These are phyloP conservation scores for Oryzias curvinotus DNA, from an alignment of 2,113 vertebrate species.

Conservation along the genomic window DNA sequence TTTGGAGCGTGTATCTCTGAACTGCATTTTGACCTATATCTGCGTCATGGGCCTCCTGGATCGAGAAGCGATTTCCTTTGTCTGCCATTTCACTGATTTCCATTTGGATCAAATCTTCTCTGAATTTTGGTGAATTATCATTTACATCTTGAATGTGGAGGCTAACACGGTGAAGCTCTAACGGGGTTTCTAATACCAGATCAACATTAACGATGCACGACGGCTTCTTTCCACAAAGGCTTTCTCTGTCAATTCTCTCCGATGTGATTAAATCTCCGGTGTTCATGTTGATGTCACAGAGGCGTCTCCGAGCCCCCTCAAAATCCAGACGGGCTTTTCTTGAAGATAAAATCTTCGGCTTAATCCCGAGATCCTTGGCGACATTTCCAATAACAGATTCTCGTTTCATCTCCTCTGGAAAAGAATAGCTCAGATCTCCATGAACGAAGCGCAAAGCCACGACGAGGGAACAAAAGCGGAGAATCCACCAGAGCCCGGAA, in stretches of 20 bases:
- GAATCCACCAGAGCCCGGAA: slow-evolving; percentile 4
- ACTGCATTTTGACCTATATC: slow-evolving; percentile 77
- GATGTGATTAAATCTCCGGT: slow-evolving; percentile 73
- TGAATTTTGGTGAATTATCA: slow-evolving; percentile 72
- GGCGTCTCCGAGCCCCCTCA: slow-evolving; percentile 48
- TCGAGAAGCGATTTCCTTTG: slow-evolving; percentile 63
- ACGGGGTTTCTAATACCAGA: slow-evolving; percentile 60
- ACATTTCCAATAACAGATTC: slow-evolving; percentile 76
- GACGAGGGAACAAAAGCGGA: slow-evolving; percentile 26
- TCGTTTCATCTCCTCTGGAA: slow-evolving; percentile 77
- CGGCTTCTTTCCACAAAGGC: slow-evolving; percentile 66
- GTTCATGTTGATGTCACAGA: slow-evolving; percentile 68
- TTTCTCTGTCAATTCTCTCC: slow-evolving; percentile 78
- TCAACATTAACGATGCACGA: slow-evolving; percentile 75
- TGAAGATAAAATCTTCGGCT: slow-evolving; percentile 43
- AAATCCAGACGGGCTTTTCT: slow-evolving; percentile 59
- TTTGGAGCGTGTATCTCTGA: slow-evolving; percentile 67
- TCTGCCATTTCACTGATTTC: slow-evolving; percentile 62
- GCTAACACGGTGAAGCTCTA: slow-evolving; percentile 17
- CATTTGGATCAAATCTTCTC: slow-evolving; percentile 35
- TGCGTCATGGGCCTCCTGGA: slow-evolving; percentile 71
- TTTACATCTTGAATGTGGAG: slow-evolving; percentile 79
- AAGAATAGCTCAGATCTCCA: slow-evolving; percentile 71
- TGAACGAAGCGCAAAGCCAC: slow-evolving; percentile 25
- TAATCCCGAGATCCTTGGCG: slow-evolving; percentile 76